These are phyloP conservation scores for Melopsittacus undulatus DNA, from an alignment of 2,797 vertebrate species.

Conservation along the genomic window DNA sequence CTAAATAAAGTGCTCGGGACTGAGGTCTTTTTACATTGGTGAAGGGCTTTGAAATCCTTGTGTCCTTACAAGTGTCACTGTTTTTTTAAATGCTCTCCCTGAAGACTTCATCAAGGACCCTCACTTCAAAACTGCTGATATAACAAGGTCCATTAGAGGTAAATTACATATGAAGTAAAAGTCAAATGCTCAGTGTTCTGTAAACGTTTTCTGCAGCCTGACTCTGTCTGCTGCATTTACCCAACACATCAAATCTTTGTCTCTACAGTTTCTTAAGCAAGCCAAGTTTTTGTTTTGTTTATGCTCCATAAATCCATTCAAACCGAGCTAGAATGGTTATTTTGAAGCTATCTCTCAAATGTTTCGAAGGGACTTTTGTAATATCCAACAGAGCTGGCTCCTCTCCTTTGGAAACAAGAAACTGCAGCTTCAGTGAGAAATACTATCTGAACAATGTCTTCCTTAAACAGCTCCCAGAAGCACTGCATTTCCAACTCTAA, in stretches of 20 bases:
- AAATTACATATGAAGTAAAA: not conserved
- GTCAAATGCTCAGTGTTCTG: not conserved
- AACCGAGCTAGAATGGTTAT: not conserved
- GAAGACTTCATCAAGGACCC: slow-evolving; percentile 22
- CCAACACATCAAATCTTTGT: not conserved
- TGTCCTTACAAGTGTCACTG: not conserved
- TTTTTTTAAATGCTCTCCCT: not conserved
- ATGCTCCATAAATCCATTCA: slow-evolving; percentile 18
- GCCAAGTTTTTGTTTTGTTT: slow-evolving; percentile 20
- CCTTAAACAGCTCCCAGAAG: slow-evolving; percentile 50
- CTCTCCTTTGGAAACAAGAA: slow-evolving; percentile 35
- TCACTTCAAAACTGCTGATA: not conserved
- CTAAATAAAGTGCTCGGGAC: not conserved
- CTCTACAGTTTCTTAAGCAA: not conserved
- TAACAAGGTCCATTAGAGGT: not conserved
- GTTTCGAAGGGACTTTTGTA: slow-evolving; percentile 26
- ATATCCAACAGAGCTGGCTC: slow-evolving; percentile 21
- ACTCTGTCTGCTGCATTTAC: not conserved
- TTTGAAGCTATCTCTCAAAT: slow-evolving; percentile 32
- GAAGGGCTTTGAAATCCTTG: not conserved
- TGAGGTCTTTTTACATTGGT: not conserved
- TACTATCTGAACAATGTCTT: slow-evolving; percentile 34
- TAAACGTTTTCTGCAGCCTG: not conserved
- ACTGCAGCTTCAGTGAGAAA: slow-evolving; percentile 25
- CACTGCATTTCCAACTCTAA: slow-evolving; percentile 35